phyloP scores from a whole-genome alignment of 1,140 invertebrate species.

The Prorops nasuta region DNA sequence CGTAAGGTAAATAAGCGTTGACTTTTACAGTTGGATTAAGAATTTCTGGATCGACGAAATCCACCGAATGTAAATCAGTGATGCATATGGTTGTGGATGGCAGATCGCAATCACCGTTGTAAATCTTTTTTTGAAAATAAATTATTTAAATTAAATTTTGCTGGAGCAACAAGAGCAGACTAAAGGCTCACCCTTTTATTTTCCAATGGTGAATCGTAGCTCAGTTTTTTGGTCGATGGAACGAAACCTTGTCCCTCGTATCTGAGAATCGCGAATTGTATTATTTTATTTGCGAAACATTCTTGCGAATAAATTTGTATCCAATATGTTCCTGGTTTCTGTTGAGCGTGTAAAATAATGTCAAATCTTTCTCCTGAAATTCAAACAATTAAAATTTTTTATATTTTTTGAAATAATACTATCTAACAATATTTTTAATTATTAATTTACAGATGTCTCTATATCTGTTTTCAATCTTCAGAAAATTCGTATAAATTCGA shows the following conservation, averaged over 20 bases:
- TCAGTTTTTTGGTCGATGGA: constrained; percentile 6
- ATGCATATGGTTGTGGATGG: too few species aligned
- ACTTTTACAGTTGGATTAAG: too few species aligned
- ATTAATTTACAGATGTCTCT: too few species aligned
- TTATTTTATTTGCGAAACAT: constrained; percentile 37
- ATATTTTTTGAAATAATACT: too few species aligned
- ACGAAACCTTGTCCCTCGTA: constrained; percentile 7
- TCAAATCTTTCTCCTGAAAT: constrained; percentile 65
- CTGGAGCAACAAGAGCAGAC: too few species aligned
- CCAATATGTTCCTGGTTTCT: constrained; percentile 58
- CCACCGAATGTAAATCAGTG: not conserved
- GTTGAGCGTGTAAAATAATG: constrained; percentile 59
- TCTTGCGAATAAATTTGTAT: constrained; percentile 55
- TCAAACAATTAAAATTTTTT: too few species aligned
- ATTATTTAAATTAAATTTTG: not conserved
- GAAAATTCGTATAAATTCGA: too few species aligned
- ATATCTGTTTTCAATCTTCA: too few species aligned
- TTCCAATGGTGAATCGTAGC: not conserved
- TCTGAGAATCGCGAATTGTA: constrained; percentile 24
- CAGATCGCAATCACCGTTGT: not conserved
- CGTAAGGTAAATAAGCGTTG: not conserved
- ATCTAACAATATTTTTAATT: too few species aligned
- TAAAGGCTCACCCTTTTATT: not conserved
- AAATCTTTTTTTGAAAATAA: not conserved
- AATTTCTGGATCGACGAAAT: too few species aligned